Evolutionary conservation across 2,113 vertebrate species (phyloP), one percentile per base, ranked within the genome.

Genomic region (Macrotus californicus): DNA sequence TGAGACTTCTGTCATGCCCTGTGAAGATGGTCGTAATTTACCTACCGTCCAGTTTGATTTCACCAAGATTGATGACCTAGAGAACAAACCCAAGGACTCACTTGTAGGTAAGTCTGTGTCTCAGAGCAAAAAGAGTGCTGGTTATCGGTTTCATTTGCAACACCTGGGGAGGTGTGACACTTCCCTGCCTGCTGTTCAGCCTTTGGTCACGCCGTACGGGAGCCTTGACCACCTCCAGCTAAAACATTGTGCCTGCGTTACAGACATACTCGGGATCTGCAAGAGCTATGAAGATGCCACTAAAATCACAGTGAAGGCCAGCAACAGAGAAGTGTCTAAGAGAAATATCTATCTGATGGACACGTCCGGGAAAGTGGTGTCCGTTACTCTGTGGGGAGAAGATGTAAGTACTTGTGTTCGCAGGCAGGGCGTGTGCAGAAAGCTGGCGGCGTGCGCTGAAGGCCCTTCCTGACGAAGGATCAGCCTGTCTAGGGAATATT

Each of bases 241-340:
- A n/a, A 96, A 94, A 70, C 2, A 4, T 83, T 18, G 83, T 97
- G n/a, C 86, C 91, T 97, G 52, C 93, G 70, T 97, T 98, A 61
- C 98, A 99, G 99, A 99, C 97, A 98, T 99, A 92, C 99, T 99
- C 75, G 99, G 99, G 48, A 98, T 99, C 97, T 99, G 99, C 94
- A 99, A 99, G 98, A 99, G 97, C 93, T 99, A 98, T 56, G 99
- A 99, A 26, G 99, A 99, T 80, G 97, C 98, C 94, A 98, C 98
- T n/a, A 99, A 99, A 96, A 98, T 99, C 94, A 98, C 96, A 36
- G 98, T 99, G 85, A 99, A 99, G 98, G 94, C 98, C 64, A 99
- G 96, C 98, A 99, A 98, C 87, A 99, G 98, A 26, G 99, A 99
- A 97, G 99, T 99, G 52, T 99, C 99, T 3, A 99, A 99, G 98